A percentile compares a stretch with the other conserved stretches of the same genome.
These are phyloP conservation scores for Melopsittacus undulatus DNA, from an alignment of 2,797 vertebrate genomes.

Conservation along the genomic window DNA sequence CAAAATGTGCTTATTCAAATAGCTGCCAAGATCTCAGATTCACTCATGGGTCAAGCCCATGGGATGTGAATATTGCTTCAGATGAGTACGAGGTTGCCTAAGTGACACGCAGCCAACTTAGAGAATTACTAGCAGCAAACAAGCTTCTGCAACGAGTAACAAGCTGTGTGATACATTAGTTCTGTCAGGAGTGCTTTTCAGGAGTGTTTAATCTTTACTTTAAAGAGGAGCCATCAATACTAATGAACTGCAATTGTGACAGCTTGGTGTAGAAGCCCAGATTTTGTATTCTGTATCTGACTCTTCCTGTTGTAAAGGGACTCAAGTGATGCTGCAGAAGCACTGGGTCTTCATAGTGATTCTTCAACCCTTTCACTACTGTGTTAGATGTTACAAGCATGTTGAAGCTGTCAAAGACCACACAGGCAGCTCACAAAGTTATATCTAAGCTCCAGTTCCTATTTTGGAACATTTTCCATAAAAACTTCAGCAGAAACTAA, in stretches of 20 bases:
- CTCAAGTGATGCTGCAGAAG: background rate
- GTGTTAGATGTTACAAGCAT: background rate
- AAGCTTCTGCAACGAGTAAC: background rate
- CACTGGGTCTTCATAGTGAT: background rate
- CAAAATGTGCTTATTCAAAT: background rate
- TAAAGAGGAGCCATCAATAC: background rate
- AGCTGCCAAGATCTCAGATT: background rate
- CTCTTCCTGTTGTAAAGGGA: background rate
- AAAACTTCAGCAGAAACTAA: background rate
- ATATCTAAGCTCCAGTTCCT: background rate
- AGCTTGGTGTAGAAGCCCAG: background rate
- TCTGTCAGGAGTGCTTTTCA: background rate
- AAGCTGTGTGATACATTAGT: background rate
- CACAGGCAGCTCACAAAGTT: background rate
- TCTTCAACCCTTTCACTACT: background rate
- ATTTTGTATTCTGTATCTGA: background rate
- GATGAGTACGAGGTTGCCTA: background rate
- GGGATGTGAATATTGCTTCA: background rate
- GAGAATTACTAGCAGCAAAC: background rate
- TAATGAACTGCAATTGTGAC: background rate
- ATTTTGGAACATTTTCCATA: background rate
- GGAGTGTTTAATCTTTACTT: background rate
- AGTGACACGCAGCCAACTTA: background rate
- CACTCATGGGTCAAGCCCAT: background rate
- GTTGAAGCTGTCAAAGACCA: background rate